Conservation (phyloP, 2,888 invertebrate species). For the Sericinus montela region DNA sequence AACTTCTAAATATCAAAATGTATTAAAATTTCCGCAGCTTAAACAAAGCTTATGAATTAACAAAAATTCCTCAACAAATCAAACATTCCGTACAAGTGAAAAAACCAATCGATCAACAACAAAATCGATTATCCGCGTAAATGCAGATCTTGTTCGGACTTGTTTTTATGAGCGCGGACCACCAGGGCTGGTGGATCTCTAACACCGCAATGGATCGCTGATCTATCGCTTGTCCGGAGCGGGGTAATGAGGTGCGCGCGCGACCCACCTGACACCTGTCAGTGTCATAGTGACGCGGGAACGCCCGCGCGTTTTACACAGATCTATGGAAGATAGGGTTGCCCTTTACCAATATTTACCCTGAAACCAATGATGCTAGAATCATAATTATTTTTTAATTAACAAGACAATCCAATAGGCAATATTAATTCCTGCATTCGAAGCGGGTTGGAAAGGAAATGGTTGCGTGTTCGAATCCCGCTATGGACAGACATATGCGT, state of each 20-base stretch:
- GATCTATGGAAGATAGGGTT: conserved; percentile 42
- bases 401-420: too few relatives aligned
- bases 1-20: too few relatives aligned
- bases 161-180: conserved; percentile 45
- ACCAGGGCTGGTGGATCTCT: conserved; percentile 60
- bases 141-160: conserved; percentile 47
- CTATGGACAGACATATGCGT: too few relatives aligned
- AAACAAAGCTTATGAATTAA: too few relatives aligned
- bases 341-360: not conserved
- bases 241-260: conserved; percentile 52
- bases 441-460: too few relatives aligned
- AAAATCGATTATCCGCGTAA: conserved; percentile 53
- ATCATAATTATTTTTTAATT: too few relatives aligned
- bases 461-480: too few relatives aligned
- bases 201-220: conserved; percentile 71
- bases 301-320: conserved; percentile 59
- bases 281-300: conserved; percentile 62
- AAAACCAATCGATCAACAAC: conserved; percentile 33
- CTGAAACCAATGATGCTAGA: too few relatives aligned
- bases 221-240: conserved; percentile 54
- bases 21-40: too few relatives aligned
- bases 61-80: not conserved
- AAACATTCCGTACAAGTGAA: conserved; percentile 27
- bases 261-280: conserved; percentile 72
- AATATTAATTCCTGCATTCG: too few relatives aligned